Percentiles rank a stretch among this genome's conserved stretches.
Evolutionary conservation across 2,888 invertebrate species (phyloP).

Genomic region (Coleophora flavipennella): DNA sequence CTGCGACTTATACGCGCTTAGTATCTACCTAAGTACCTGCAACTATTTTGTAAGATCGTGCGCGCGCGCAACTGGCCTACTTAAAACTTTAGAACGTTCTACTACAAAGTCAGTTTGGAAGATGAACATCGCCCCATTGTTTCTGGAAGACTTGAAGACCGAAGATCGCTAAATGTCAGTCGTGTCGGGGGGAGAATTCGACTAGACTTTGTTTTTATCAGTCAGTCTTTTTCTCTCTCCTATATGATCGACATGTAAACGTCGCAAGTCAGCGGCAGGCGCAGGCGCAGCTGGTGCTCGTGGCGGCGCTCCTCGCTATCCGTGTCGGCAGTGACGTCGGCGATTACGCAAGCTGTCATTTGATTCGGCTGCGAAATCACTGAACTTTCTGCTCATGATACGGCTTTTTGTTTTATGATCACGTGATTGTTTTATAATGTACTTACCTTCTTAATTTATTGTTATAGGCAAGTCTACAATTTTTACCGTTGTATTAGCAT

Average conservation of each 20-base stretch:
- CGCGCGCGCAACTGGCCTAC: too few species aligned
- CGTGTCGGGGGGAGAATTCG: constrained; percentile 78
- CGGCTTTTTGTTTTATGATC: constrained; percentile 14
- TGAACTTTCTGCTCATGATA: constrained; percentile 64
- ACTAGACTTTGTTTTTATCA: constrained; percentile 72
- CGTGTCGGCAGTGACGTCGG: constrained; percentile 66
- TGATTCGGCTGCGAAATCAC: constrained; percentile 63
- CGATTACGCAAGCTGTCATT: constrained; percentile 64
- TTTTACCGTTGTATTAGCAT: background rate
- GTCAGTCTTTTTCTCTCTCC: constrained; percentile 89
- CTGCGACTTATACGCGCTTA: constrained; percentile 22
- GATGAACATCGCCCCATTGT: too few species aligned
- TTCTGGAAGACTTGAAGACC: constrained; percentile 23
- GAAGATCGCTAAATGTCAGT: constrained; percentile 40
- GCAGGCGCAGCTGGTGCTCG: constrained; percentile 9
- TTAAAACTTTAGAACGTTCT: too few species aligned
- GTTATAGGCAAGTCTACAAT: too few species aligned
- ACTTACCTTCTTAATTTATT: too few species aligned
- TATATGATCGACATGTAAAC: constrained; percentile 73
- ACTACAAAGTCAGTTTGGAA: too few species aligned
- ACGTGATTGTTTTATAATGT: background rate
- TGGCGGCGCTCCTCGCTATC: constrained; percentile 17
- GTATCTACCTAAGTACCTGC: constrained; percentile 18
- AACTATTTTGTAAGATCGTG: constrained; percentile 4
- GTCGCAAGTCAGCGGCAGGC: constrained; percentile 18